Percentiles rank a stretch among this genome's conserved stretches.
phyloP scores from a whole-genome alignment of 2,797 vertebrate genomes.

The Gephyroberyx darwinii region DNA sequence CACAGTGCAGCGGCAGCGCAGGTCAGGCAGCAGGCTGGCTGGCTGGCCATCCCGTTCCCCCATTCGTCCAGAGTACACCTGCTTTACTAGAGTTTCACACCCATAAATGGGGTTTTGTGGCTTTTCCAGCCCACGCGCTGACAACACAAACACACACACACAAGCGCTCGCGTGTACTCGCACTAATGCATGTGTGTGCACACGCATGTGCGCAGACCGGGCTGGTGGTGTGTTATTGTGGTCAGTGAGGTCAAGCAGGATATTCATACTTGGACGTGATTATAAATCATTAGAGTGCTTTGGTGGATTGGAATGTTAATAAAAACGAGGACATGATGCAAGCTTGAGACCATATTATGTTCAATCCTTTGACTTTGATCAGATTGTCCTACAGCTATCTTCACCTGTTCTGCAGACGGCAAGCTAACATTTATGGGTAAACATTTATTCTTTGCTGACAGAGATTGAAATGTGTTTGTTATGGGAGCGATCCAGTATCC shows the following conservation, averaged over 20 bases:
- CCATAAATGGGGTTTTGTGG: conserved; percentile 70
- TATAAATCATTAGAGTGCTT: conserved; percentile 27
- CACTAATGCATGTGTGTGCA: too few relatives aligned
- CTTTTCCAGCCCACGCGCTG: conserved; percentile 39
- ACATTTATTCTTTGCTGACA: conserved; percentile 53
- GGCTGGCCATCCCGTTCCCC: conserved; percentile 52
- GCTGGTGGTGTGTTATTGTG: background rate
- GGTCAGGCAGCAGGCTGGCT: conserved; percentile 30
- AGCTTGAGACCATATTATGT: conserved; percentile 14
- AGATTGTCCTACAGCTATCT: conserved; percentile 28
- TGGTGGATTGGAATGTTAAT: conserved; percentile 23
- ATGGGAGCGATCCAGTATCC: conserved; percentile 27
- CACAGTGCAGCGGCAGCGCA: conserved; percentile 9
- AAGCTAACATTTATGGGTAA: conserved; percentile 31
- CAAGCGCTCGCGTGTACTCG: background rate
- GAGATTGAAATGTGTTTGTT: conserved; percentile 45
- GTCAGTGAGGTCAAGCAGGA: conserved; percentile 6
- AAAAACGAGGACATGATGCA: conserved; percentile 33
- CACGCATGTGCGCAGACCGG: background rate
- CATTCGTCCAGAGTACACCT: conserved; percentile 74
- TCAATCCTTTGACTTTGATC: conserved; percentile 39
- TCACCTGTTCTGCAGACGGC: conserved; percentile 50
- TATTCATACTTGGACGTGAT: conserved; percentile 18
- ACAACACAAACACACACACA: conserved; percentile 26
- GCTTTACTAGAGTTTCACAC: conserved; percentile 73